A percentile compares a stretch with the other conserved stretches of the same genome.
Evolutionary conservation across 2,888 invertebrate genomes (phyloP).

Genomic region (Andrena bucephala): DNA sequence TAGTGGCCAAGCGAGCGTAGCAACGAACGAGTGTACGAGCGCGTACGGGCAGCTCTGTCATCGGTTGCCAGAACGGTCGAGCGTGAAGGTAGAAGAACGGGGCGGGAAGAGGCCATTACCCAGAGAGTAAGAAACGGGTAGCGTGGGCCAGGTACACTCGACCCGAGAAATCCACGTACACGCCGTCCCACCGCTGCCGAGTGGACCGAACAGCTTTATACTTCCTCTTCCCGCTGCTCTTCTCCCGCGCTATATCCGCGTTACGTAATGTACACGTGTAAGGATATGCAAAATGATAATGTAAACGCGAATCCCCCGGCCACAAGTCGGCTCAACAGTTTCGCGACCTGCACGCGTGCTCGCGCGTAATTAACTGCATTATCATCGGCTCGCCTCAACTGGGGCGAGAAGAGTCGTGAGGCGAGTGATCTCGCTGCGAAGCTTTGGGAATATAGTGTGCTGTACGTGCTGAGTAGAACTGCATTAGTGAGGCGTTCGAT

Average conservation of each 20-base stretch:
- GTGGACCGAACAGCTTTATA: slow-evolving; percentile 61
- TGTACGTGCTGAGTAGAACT: too few species aligned
- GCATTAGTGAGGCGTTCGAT: too few species aligned
- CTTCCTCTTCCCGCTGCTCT: slow-evolving; percentile 24
- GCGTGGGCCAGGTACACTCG: slow-evolving; percentile 73
- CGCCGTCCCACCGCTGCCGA: slow-evolving; percentile 55
- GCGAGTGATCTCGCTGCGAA: neutral
- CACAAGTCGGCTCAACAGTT: slow-evolving; percentile 25
- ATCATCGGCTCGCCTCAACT: neutral
- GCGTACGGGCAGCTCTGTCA: slow-evolving; percentile 66
- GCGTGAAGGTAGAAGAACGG: slow-evolving; percentile 70
- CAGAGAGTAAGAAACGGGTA: slow-evolving; percentile 71
- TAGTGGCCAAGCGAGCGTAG: slow-evolving; percentile 22
- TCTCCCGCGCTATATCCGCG: slow-evolving; percentile 13
- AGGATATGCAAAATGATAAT: slow-evolving; percentile 51
- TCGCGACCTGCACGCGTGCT: slow-evolving; percentile 13
- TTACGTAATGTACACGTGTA: slow-evolving; percentile 51
- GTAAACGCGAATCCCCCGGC: slow-evolving; percentile 30
- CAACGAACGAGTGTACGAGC: slow-evolving; percentile 50
- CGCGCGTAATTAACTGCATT: neutral
- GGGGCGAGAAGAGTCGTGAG: neutral
- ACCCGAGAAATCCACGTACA: slow-evolving; percentile 70
- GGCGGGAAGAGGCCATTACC: slow-evolving; percentile 71
- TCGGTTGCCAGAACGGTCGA: slow-evolving; percentile 73
- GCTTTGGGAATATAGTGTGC: too few species aligned